phyloP scores from a whole-genome alignment of 2,113 vertebrate species.

The Talpa occidentalis region DNA sequence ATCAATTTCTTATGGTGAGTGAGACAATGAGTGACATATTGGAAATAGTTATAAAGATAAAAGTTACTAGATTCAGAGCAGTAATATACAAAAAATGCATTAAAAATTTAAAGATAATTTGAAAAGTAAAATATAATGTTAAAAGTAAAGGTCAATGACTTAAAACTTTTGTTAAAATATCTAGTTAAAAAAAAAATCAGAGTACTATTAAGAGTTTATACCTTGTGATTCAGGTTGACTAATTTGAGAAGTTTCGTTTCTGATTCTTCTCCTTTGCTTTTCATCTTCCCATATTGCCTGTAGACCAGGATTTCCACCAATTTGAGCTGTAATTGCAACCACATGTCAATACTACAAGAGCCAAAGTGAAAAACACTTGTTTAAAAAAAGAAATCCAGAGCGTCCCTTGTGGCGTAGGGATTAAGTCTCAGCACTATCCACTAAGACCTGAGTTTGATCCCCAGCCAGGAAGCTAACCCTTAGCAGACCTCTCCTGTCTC shows the following conservation, averaged over 20 bases:
- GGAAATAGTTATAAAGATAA: background rate
- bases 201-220: slow-evolving; percentile 76
- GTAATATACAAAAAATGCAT: background rate
- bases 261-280: slow-evolving; percentile 94
- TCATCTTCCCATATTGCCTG: slow-evolving; percentile 99
- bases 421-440: too few relatives aligned
- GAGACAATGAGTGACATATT: background rate
- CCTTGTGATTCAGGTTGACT: slow-evolving; percentile 94
- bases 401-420: too few relatives aligned
- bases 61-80: background rate
- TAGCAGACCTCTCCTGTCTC: too few relatives aligned
- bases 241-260: slow-evolving; percentile 93
- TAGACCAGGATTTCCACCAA: slow-evolving; percentile 96
- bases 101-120: slow-evolving; percentile 31
- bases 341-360: slow-evolving; percentile 65
- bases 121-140: slow-evolving; percentile 44
- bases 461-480: too few relatives aligned
- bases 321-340: slow-evolving; percentile 90
- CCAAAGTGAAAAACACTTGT: slow-evolving; percentile 64
- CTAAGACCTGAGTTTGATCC: too few relatives aligned
- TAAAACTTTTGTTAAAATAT: slow-evolving; percentile 26
- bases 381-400: background rate
- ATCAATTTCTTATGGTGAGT: background rate
- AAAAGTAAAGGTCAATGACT: slow-evolving; percentile 27
- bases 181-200: background rate